A percentile compares a stretch with the other conserved stretches of the same genome.
These are phyloP conservation scores for Trissolcus japonicus DNA, from an alignment of 2,888 invertebrate genomes.

Conservation along the genomic window DNA sequence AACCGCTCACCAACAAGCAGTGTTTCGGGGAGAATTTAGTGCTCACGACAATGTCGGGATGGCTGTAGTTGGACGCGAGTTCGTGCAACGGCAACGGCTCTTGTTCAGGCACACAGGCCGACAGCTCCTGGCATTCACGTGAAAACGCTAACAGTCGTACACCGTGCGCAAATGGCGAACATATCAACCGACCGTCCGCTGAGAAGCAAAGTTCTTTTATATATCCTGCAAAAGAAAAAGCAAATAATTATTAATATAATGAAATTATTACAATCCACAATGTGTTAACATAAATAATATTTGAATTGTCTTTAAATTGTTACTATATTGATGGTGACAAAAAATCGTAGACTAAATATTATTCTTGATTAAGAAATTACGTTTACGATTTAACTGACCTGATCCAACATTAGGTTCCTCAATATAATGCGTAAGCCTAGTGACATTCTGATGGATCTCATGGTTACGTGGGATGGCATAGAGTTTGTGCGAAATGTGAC, in stretches of 20 bases:
- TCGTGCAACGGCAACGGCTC: constrained; percentile 80
- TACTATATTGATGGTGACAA: too few relatives aligned
- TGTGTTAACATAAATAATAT: too few relatives aligned
- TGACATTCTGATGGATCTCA: constrained; percentile 83
- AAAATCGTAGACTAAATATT: too few relatives aligned
- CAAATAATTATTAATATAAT: not conserved
- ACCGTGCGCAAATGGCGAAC: constrained; percentile 92
- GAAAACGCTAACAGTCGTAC: constrained; percentile 90
- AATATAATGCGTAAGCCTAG: constrained; percentile 88
- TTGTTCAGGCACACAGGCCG: constrained; percentile 80
- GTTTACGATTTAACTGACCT: constrained; percentile 75
- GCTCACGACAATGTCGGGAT: constrained; percentile 90
- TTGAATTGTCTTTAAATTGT: too few relatives aligned
- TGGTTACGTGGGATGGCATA: constrained; percentile 74
- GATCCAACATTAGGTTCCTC: constrained; percentile 93
- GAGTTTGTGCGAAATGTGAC: constrained; percentile 68
- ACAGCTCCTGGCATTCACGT: constrained; percentile 86
- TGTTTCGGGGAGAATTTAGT: constrained; percentile 93
- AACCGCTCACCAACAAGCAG: constrained; percentile 92
- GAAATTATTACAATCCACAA: not conserved
- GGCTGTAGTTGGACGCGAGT: constrained; percentile 84
- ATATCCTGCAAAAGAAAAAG: constrained; percentile 74
- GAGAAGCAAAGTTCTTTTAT: constrained; percentile 96
- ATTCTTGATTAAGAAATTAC: not conserved
- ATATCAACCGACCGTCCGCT: constrained; percentile 91